These are phyloP conservation scores for Ricordea florida DNA, from an alignment of 92 coral and sea anemone genomes.

Conservation along the genomic window DNA sequence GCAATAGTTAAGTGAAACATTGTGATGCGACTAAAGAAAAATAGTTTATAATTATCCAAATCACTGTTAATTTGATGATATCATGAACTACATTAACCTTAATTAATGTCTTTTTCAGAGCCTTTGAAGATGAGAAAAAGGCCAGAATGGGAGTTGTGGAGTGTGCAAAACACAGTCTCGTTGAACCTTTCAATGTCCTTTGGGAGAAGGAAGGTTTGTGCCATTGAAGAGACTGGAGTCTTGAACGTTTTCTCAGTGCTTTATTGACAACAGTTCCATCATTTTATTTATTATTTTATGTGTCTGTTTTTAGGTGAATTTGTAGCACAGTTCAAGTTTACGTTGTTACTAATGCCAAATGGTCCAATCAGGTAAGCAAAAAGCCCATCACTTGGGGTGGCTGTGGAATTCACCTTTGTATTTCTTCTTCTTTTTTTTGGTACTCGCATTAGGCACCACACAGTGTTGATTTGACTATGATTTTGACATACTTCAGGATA, in stretches of 20 bases:
- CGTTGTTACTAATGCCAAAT: constrained; percentile 92
- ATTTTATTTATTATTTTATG: neutral
- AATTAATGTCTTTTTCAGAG: constrained; percentile 42
- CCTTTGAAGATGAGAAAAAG: constrained; percentile 94
- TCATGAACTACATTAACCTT: neutral
- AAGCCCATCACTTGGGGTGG: too few species aligned
- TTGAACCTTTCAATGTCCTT: constrained; percentile 94
- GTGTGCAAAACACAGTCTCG: constrained; percentile 78
- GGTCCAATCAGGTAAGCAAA: constrained; percentile 84
- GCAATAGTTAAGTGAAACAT: too few species aligned
- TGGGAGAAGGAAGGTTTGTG: constrained; percentile 98
- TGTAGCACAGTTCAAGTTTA: constrained; percentile 98
- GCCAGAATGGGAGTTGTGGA: constrained; percentile 96
- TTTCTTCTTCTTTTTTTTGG: neutral
- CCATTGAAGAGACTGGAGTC: neutral
- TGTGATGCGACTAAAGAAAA: too few species aligned
- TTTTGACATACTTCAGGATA: constrained; percentile 55
- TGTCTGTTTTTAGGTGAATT: constrained; percentile 74
- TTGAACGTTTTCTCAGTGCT: too few species aligned
- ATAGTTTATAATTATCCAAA: too few species aligned
- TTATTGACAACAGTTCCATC: too few species aligned
- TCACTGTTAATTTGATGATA: neutral
- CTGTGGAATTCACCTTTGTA: too few species aligned
- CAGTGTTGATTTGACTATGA: neutral
- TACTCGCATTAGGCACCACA: neutral